Evolutionary conservation across 2,888 invertebrate species (phyloP), one percentile per base, ranked within the genome.

Genomic region (Drosophila multiciliata): DNA sequence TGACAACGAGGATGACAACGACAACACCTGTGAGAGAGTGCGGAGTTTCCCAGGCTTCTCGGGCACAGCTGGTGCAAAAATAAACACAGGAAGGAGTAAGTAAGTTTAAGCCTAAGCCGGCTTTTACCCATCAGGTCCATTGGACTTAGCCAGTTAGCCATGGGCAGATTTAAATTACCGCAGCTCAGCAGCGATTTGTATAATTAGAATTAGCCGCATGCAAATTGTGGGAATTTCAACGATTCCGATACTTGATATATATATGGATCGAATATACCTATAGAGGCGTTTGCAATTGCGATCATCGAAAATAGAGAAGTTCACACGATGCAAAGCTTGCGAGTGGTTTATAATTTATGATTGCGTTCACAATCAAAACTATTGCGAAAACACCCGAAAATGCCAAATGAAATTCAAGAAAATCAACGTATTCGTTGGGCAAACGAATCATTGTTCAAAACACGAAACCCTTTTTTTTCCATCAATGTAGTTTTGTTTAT

Each of bases 161-260:
- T 73, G 83, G 87, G 55, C 85, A 87, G 88, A 87, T 87, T 86
- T 85, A 86, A 86, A 86, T 87, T 79, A 86, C 85, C 85, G 77
- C 85, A 86, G 85, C 81, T 86, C 88, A 86, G 81, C 71, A 60
- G 75, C 83, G 88, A 86, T 86, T 86, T 87, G 81, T 83, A 87
- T 87, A 86, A 86, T 87, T 86, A 85, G 79, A 87, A 67, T 67
- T 67, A 87, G 83, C 85, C 78, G 85, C 76, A 84, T 82, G 85
- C 87, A 87, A 85, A 85, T 85, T 87, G 85, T 85, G 85, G 85
- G 87, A 85, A 85, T 65, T 78, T 66, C 62, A 26, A 23, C 52
- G 50, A 53, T 64, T 15, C 52, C 12, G 36, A 23, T 26, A 11
- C 35, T 4, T 15, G 3, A 23, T 45, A 23, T n/a, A 58, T 45